Evolutionary conservation across 2,797 vertebrate genomes (phyloP).

Genomic region (Periophthalmus magnuspinnatus): DNA sequence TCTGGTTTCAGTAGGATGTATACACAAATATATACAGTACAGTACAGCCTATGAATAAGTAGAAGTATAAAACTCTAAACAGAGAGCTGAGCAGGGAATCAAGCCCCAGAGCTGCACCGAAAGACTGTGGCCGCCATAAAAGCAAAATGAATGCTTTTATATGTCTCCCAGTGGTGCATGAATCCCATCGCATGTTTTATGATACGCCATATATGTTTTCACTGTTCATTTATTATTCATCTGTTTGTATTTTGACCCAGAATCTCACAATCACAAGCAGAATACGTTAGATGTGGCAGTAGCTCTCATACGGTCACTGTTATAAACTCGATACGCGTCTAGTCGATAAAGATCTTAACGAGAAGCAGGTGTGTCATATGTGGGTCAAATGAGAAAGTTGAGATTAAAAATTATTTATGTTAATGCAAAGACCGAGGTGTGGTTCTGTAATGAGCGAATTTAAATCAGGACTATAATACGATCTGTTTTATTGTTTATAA

Average conservation of each 20-base stretch:
- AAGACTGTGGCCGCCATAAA: conserved; percentile 11
- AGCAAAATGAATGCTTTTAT: conserved; percentile 15
- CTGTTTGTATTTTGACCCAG: neutral
- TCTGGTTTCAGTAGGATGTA: conserved; percentile 10
- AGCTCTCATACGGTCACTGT: neutral
- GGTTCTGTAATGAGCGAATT: too few species aligned
- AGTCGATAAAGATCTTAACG: neutral
- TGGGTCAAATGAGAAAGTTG: neutral
- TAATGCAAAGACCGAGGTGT: neutral
- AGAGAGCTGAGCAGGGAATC: conserved; percentile 14
- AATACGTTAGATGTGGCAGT: neutral
- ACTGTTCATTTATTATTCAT: conserved; percentile 15
- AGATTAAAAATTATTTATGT: too few species aligned
- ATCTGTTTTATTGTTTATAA: too few species aligned
- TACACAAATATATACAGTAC: neutral
- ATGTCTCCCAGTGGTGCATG: conserved; percentile 6
- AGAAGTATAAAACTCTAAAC: conserved; percentile 35
- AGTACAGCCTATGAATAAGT: conserved; percentile 9
- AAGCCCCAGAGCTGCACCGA: neutral
- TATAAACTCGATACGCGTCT: neutral
- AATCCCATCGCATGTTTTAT: conserved; percentile 18
- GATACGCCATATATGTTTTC: conserved; percentile 4
- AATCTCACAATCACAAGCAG: neutral
- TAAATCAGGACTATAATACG: too few species aligned
- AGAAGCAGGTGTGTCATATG: neutral